phyloP scores from a whole-genome alignment of 1,140 invertebrate species.

The Panulirus ornatus region DNA sequence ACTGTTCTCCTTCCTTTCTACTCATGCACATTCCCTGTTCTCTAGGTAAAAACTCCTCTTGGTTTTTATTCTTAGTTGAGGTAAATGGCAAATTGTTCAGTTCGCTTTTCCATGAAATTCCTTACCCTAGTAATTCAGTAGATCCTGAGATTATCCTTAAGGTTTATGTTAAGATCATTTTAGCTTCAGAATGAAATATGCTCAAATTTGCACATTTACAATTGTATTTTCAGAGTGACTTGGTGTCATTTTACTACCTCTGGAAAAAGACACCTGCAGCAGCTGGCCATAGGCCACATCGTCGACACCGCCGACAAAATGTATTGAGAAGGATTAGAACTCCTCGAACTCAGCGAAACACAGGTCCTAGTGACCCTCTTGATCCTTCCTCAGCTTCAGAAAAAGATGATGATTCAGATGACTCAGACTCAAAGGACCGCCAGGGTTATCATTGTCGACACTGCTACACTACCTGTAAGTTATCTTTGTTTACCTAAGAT shows the following conservation, averaged over 20 bases:
- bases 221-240: conserved; percentile 85
- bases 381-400: conserved; percentile 80
- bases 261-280: conserved; percentile 99
- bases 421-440: conserved; percentile 91
- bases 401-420: conserved; percentile 95
- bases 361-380: conserved; percentile 69
- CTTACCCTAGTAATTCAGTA: too few species aligned
- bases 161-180: too few species aligned
- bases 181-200: too few species aligned
- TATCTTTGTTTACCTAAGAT: too few species aligned
- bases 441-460: conserved; percentile 81
- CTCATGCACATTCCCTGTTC: too few species aligned
- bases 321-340: conserved; percentile 93
- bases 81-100: too few species aligned
- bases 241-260: conserved; percentile 99
- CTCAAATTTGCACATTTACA: too few species aligned
- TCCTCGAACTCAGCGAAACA: conserved; percentile 83
- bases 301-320: conserved; percentile 89
- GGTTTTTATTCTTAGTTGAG: too few species aligned
- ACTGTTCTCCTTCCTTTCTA: too few species aligned
- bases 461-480: conserved; percentile 83
- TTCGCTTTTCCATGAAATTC: too few species aligned
- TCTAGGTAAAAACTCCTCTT: too few species aligned
- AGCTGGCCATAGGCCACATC: conserved; percentile 93
- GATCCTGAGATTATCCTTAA: too few species aligned